phyloP scores from a whole-genome alignment of 2,113 vertebrate genomes.

The Malurus cyaneus region DNA sequence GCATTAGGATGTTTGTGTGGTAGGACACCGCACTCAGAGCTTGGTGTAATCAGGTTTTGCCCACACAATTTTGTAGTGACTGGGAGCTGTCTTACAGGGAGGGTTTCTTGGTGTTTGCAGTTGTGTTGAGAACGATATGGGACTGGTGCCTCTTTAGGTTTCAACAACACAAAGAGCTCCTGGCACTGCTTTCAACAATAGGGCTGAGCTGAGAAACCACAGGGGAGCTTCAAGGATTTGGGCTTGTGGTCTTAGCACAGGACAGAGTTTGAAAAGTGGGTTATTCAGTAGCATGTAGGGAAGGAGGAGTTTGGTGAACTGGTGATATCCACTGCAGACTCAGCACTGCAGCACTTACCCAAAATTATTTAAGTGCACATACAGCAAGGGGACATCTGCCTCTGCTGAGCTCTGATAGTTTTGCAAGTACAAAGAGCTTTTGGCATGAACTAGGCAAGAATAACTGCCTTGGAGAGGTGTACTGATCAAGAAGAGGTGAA shows the following conservation, averaged over 20 bases:
- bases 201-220: neutral
- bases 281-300: neutral
- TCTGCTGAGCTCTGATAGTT: neutral
- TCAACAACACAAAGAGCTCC: neutral
- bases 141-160: neutral
- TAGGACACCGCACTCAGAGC: neutral
- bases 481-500: neutral
- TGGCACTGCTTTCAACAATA: neutral
- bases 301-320: neutral
- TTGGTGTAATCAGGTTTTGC: neutral
- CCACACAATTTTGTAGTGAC: neutral
- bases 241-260: neutral
- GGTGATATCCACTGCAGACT: neutral
- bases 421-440: neutral
- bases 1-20: neutral
- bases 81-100: neutral
- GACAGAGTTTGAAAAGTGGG: neutral
- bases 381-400: neutral
- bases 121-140: neutral
- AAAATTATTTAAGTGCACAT: rapidly evolving
- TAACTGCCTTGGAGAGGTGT: neutral
- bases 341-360: neutral
- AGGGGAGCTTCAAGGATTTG: neutral
- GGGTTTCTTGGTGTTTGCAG: neutral
- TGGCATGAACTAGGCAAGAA: neutral